Percentiles rank a stretch among this genome's conserved stretches.
phyloP scores from a whole-genome alignment of 2,797 vertebrate species.

The Mus minutoides region DNA sequence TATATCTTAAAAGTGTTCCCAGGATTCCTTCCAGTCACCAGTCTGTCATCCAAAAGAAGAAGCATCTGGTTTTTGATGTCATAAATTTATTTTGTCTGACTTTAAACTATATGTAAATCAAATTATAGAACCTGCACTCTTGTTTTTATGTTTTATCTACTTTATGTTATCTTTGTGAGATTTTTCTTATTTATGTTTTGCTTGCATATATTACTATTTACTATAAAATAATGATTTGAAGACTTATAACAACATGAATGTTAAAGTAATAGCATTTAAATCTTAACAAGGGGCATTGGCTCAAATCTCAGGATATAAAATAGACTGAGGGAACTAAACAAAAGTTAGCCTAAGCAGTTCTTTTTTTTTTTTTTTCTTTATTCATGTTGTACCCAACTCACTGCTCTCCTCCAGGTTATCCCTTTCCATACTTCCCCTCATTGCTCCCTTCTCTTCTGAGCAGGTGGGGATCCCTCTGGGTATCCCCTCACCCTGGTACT shows the following conservation, averaged over 20 bases:
- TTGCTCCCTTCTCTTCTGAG: too few relatives aligned
- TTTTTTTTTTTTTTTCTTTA: neutral
- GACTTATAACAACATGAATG: neutral
- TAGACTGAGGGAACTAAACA: neutral
- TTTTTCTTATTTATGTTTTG: neutral
- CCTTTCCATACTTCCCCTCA: too few relatives aligned
- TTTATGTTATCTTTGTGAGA: neutral
- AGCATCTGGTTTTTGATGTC: neutral
- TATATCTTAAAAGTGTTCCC: neutral
- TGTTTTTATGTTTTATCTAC: neutral
- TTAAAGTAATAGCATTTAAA: neutral
- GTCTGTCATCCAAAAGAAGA: neutral
- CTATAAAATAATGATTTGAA: slow-evolving; percentile 3
- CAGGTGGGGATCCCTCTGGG: too few relatives aligned
- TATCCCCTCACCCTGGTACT: too few relatives aligned
- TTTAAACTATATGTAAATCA: neutral
- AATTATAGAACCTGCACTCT: neutral
- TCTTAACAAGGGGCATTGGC: neutral
- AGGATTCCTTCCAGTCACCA: neutral
- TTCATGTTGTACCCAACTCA: too few relatives aligned
- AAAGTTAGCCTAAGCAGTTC: neutral
- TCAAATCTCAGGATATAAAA: neutral
- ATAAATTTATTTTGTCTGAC: neutral
- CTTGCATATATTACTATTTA: neutral
- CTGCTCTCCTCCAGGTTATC: too few relatives aligned